Evolutionary conservation across 1,140 invertebrate genomes (phyloP).

Genomic region (Drosophila melanica): DNA sequence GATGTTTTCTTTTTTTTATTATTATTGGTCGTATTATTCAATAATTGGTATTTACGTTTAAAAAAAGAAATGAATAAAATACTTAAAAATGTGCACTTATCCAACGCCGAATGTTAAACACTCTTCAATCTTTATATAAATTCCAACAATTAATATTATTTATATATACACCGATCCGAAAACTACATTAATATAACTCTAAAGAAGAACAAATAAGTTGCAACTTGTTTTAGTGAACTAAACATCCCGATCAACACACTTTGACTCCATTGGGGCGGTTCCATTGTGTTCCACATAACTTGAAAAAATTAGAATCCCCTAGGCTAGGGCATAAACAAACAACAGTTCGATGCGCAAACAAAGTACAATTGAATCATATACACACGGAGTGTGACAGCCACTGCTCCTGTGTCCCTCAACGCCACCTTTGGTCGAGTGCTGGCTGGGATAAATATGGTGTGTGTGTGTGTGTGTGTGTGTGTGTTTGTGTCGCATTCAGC

Average conservation of each 20-base stretch:
- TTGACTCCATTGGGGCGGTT: too few relatives aligned
- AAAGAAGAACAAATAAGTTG: too few relatives aligned
- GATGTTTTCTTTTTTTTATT: slow-evolving; percentile 5
- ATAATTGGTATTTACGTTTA: slow-evolving; percentile 74
- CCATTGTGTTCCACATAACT: background rate
- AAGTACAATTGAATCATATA: slow-evolving; percentile 75
- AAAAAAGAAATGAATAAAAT: slow-evolving; percentile 2
- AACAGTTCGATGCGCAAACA: slow-evolving; percentile 46
- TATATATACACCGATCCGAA: too few relatives aligned
- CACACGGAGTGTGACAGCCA: slow-evolving; percentile 43
- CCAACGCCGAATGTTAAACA: background rate
- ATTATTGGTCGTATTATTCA: slow-evolving; percentile 66
- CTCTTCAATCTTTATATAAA: background rate
- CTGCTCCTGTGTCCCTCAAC: slow-evolving; percentile 21
- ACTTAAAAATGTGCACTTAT: background rate
- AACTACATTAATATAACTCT: too few relatives aligned
- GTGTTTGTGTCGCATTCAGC: slow-evolving; percentile 54
- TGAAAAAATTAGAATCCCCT: background rate
- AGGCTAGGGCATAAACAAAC: slow-evolving; percentile 11
- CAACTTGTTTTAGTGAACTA: background rate
- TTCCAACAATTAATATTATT: background rate
- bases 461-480: background rate
- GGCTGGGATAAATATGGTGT: background rate
- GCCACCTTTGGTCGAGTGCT: background rate
- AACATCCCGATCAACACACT: too few relatives aligned